Base-by-base conservation (phyloP, 64 coral and sea anemone species). In the Pachyseris speciosa region DNA sequence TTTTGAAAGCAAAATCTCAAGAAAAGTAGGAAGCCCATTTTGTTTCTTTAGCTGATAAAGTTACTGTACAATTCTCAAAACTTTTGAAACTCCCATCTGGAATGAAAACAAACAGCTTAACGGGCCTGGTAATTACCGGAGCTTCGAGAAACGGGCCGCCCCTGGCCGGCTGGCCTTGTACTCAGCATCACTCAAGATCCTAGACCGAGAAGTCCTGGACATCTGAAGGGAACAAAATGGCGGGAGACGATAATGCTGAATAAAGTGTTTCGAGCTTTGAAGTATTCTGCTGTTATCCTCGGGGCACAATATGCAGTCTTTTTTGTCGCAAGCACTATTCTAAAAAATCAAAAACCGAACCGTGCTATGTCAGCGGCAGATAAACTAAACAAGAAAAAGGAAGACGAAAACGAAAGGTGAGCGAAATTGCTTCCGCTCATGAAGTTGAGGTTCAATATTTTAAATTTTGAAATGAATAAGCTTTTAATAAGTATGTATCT, bases 311-410 rank as follows among this genome's bases (percentile, higher is more conserved):
- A 63, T 63, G 77, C 32, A 61, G 53, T 57, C 22, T 61, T 25
- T 61, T 5, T 40, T 34, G 19, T n/a, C 53, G 27, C 34, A 81
- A 81, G 77, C 53, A 2, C 32, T 37, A 45, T 8, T 5, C 19
- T 60, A 2, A 61, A 1, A 24, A 33, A 41, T 9, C 34, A 17
- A 39, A 20, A 39, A 60, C 22, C 32, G 10, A 81, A 58, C 22
- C 51, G 36, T 81, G 31, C 60, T 58, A 81, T 81, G 77, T 63
- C 77, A 39, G 77, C 39, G 20, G 32, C 63, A 27, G 22, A 81
- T 8, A 81, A 81, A 63, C 51, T 81, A 4, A 81, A 34, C 2
- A 81, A 71, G 36, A 71, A 40, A 39, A 36, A 71, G 20, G 67
- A 81, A 57, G 75, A 57, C 9, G 77, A 81, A 40, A 53, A 27